Percentiles rank a stretch among this genome's conserved stretches.
phyloP scores from a whole-genome alignment of 2,888 invertebrate genomes.

The Calameuta idolon region DNA sequence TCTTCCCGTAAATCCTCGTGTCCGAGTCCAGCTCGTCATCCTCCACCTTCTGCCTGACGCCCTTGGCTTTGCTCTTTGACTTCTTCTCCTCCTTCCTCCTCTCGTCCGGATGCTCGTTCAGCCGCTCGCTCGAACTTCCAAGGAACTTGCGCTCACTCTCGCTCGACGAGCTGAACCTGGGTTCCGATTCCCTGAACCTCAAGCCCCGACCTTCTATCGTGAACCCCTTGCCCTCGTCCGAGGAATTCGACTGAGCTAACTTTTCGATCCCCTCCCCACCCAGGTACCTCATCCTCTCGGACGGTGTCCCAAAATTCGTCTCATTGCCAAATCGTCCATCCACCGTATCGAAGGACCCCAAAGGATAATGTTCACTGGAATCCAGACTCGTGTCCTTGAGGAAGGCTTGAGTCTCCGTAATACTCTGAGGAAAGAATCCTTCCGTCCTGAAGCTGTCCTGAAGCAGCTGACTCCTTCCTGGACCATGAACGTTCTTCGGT shows the following conservation, averaged over 20 bases:
- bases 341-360: constrained; percentile 54
- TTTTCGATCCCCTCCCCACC: constrained; percentile 38
- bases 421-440: constrained; percentile 59
- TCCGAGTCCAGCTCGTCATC: constrained; percentile 59
- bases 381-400: constrained; percentile 50
- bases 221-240: constrained; percentile 52
- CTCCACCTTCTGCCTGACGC: constrained; percentile 54
- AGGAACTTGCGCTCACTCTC: constrained; percentile 56
- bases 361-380: constrained; percentile 41
- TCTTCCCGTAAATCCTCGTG: constrained; percentile 61
- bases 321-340: constrained; percentile 46
- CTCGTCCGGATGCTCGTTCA: constrained; percentile 40
- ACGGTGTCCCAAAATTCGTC: constrained; percentile 28
- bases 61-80: constrained; percentile 48
- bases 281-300: constrained; percentile 29
- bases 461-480: constrained; percentile 26
- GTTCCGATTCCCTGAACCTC: constrained; percentile 37
- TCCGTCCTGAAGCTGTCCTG: constrained; percentile 52
- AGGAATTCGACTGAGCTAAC: constrained; percentile 50
- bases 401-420: constrained; percentile 46
- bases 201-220: constrained; percentile 43
- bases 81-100: constrained; percentile 39
- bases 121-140: constrained; percentile 50
- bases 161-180: constrained; percentile 53
- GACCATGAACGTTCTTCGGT: constrained; percentile 35